Conservation (phyloP, 2,888 invertebrate species). For the Amblyteles armatorius region DNA sequence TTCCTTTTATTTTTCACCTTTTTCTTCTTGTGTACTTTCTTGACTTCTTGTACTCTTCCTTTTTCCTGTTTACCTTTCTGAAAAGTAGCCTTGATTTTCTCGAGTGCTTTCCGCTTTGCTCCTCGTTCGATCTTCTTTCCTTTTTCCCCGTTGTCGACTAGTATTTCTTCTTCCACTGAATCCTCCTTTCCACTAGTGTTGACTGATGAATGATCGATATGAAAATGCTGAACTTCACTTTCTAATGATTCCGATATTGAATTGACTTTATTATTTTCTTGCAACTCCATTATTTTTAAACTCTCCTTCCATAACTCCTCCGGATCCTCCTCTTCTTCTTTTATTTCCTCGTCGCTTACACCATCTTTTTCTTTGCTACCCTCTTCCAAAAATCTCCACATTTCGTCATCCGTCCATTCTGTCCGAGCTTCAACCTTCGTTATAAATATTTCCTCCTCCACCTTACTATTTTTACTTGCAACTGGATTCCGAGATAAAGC, state of each 20-base stretch:
- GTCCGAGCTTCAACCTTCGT: not conserved
- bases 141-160: no score
- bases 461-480: not conserved
- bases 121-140: not conserved
- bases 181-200: not conserved
- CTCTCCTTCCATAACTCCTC: not conserved
- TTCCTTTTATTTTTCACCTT: no score
- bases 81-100: no score
- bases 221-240: not conserved
- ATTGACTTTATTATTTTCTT: not conserved
- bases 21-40: no score
- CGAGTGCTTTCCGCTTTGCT: no score
- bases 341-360: not conserved
- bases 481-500: conserved; percentile 47
- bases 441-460: conserved; percentile 41
- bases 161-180: no score
- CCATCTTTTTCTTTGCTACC: not conserved
- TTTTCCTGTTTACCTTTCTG: no score
- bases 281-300: not conserved
- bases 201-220: not conserved
- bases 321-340: not conserved
- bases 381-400: no score
- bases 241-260: not conserved
- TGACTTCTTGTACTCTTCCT: no score
- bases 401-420: not conserved